phyloP scores from a whole-genome alignment of 2,888 invertebrate species.

The Alcis repandata region DNA sequence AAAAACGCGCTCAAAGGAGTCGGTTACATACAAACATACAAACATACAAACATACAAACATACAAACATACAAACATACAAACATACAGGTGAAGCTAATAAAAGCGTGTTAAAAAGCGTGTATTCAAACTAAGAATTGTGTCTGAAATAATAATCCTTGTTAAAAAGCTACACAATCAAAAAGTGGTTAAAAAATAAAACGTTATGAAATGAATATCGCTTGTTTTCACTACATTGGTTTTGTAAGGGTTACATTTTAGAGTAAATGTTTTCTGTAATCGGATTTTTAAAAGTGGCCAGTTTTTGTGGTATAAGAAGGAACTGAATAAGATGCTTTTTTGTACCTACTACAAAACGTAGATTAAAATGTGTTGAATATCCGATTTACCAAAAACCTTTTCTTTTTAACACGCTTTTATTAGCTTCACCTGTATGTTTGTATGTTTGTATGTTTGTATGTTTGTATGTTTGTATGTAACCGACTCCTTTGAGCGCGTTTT shows the following conservation, averaged over 20 bases:
- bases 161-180: slow-evolving; percentile 46
- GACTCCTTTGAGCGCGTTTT: no score
- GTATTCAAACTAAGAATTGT: slow-evolving; percentile 45
- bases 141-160: slow-evolving; percentile 38
- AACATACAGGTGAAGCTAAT: no score
- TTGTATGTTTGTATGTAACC: no score
- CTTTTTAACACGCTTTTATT: no score
- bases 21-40: no score
- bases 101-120: no score
- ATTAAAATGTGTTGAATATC: neutral
- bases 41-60: no score
- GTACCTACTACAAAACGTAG: neutral
- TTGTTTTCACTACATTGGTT: slow-evolving; percentile 66
- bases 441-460: no score
- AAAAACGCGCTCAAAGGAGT: no score
- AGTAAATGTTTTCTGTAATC: slow-evolving; percentile 70
- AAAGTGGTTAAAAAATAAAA: slow-evolving; percentile 46
- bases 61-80: no score
- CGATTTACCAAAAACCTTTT: slow-evolving; percentile 20
- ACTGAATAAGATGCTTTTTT: slow-evolving; percentile 12
- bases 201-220: slow-evolving; percentile 54
- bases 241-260: slow-evolving; percentile 56
- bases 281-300: slow-evolving; percentile 61
- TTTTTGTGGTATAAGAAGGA: slow-evolving; percentile 25
- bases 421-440: no score